phyloP scores from a whole-genome alignment of 2,888 invertebrate genomes.

The Tipula helvola region DNA sequence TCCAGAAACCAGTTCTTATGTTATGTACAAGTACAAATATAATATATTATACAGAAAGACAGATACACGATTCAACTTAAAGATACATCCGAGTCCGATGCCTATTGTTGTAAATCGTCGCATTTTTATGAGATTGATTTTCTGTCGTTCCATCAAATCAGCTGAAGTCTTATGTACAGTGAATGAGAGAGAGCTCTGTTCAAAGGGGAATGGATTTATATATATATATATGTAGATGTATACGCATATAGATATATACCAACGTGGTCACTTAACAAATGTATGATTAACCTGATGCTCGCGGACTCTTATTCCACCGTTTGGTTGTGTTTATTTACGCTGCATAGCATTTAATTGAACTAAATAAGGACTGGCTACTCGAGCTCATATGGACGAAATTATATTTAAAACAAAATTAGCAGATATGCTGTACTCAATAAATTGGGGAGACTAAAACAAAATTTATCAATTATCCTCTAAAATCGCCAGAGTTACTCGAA shows the following conservation, averaged over 20 bases:
- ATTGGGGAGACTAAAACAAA: no score
- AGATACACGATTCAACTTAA: background rate
- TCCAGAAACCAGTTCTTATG: background rate
- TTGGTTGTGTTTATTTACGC: no score
- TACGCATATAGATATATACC: background rate
- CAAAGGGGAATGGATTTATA: background rate
- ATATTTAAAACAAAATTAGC: no score
- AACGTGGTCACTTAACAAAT: background rate
- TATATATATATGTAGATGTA: background rate
- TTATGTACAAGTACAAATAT: background rate
- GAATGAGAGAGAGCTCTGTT: background rate
- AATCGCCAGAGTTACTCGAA: no score
- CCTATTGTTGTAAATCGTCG: background rate
- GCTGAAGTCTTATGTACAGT: background rate
- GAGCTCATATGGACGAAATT: no score
- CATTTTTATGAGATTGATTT: background rate
- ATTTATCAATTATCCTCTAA: no score
- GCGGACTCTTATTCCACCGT: background rate
- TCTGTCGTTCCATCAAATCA: background rate
- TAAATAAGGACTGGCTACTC: no score
- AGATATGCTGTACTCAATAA: no score
- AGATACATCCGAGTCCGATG: background rate
- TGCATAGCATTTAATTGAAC: no score
- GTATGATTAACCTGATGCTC: background rate
- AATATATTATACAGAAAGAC: background rate